Evolutionary conservation across 2,113 vertebrate species (phyloP).

Genomic region (Bubo scandiacus): DNA sequence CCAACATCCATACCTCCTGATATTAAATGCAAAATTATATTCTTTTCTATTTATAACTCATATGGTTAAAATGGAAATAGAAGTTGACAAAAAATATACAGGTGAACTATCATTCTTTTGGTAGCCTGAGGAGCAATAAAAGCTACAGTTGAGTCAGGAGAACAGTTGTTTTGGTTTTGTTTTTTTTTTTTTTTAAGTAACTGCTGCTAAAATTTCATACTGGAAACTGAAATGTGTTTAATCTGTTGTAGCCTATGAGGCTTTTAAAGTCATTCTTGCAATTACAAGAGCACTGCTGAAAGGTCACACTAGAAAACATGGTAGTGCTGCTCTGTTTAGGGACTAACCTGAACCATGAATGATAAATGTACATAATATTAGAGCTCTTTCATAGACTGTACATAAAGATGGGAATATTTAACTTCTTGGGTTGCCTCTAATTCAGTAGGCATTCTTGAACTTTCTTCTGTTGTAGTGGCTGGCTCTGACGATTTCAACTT

Average conservation of each 20-base stretch:
- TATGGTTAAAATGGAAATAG: not conserved
- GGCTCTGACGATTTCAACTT: not conserved
- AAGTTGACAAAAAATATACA: not conserved
- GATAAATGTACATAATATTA: not conserved
- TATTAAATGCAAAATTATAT: slow-evolving; percentile 15
- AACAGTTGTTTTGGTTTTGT: not conserved
- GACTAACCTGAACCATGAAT: not conserved
- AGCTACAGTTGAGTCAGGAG: not conserved
- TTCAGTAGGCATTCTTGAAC: not conserved
- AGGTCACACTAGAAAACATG: not conserved
- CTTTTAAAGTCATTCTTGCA: not conserved
- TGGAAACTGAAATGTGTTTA: not conserved
- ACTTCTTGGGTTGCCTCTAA: not conserved
- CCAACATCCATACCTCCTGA: not conserved
- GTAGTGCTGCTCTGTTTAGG: not conserved
- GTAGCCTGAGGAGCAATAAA: not conserved
- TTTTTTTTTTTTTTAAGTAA: not conserved
- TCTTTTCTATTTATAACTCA: slow-evolving; percentile 21
- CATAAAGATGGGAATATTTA: not conserved
- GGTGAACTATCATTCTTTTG: not conserved
- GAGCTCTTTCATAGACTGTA: not conserved
- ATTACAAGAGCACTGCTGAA: not conserved
- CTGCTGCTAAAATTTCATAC: not conserved
- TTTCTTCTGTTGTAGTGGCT: not conserved
- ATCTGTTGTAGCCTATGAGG: not conserved